Evolutionary conservation across 2,888 invertebrate species (phyloP), one percentile per base, ranked within the genome.

Genomic region (Celastrina argiolus): DNA sequence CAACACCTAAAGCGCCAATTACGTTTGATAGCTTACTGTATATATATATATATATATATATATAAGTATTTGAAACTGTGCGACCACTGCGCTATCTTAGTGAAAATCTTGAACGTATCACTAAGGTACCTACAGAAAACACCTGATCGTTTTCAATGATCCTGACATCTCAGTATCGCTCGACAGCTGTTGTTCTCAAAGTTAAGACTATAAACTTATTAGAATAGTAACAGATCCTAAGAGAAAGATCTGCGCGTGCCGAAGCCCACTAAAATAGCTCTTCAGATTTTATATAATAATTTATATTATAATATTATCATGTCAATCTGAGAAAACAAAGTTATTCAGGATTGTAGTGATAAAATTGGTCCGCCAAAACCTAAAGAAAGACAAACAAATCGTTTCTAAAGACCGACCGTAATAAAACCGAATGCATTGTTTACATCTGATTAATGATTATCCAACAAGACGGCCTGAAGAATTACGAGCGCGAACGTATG

Each of bases 401-500:
- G 28, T 16, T 56, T 18, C 28, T 51, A 51, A 31, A 51, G 26
- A 3, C 26, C 51, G 45, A 45, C 45, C 18, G 22, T 26, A 51
- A 26, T 51, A 22, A 51, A 12, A 12, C 51, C 26, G 51, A 51
- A 26, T 22, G 51, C 51, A 26, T 51, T 51, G 51, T 51, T 51
- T 51, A 51, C 45, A 12, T 18, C 12, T 51, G 51, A 51, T 31
- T 31, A 31, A 58, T 31, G 58, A 58, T 58, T 31, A 58, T 31
- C 58, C 58, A 58, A 58, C 16, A 31, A 58, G 31, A 31, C 28
- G 58, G 16, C 16, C 45, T 45, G 28, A 58, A 51, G 51, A 51
- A 12, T 51, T 58, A 58, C 31, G 31, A 8, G 16, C 58, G 58
- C 31, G n/a, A 31, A 58, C 16, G 58, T 58, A 58, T 31, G 58